Evolutionary conservation across 2,888 invertebrate species (phyloP).

Genomic region (Athalia circularis): DNA sequence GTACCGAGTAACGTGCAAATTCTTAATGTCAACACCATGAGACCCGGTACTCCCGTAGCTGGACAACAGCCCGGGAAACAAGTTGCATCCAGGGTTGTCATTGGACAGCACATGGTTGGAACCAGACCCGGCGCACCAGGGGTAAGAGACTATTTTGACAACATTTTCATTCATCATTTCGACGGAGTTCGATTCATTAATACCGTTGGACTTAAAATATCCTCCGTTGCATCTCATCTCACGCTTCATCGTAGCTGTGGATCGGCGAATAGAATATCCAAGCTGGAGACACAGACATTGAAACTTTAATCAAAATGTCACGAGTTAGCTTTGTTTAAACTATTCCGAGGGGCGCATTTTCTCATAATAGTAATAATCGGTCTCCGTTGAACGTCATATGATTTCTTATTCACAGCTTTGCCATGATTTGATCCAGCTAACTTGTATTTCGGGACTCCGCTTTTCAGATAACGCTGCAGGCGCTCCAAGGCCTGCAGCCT

Average conservation of each 20-base stretch:
- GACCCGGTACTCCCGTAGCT: conserved; percentile 83
- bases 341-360: no score
- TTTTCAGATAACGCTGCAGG: conserved; percentile 90
- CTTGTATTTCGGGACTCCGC: conserved; percentile 47
- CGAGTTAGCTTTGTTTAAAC: no score
- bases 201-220: not conserved
- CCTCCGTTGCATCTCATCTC: no score
- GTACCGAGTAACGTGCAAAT: conserved; percentile 88
- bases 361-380: no score
- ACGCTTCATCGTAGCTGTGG: no score
- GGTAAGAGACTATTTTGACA: conserved; percentile 76
- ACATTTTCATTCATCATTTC: conserved; percentile 36
- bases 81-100: conserved; percentile 88
- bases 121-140: conserved; percentile 88
- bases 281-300: no score
- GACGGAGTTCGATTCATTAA: not conserved
- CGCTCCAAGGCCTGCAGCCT: conserved; percentile 89
- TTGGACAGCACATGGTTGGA: conserved; percentile 89
- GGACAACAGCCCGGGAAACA: conserved; percentile 81
- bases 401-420: not conserved
- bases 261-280: no score
- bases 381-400: not conserved
- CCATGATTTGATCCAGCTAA: not conserved
- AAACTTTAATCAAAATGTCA: no score
- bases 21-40: conserved; percentile 83